phyloP scores from a whole-genome alignment of 2,888 invertebrate genomes.

The Peribatodes rhomboidaria region DNA sequence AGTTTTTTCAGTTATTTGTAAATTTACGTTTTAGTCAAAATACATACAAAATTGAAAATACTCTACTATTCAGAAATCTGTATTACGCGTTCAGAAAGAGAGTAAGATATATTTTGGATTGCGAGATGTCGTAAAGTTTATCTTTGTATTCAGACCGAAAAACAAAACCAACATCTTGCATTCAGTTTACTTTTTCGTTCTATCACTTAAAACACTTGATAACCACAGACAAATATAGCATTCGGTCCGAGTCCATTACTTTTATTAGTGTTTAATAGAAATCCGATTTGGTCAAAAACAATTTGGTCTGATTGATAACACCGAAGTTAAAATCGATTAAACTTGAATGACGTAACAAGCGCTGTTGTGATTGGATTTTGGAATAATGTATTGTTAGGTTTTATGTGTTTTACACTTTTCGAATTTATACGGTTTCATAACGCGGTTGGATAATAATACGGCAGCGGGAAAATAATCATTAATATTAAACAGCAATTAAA shows the following conservation, averaged over 20 bases:
- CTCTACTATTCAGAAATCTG: too few relatives aligned
- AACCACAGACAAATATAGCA: constrained; percentile 2
- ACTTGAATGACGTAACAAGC: constrained; percentile 24
- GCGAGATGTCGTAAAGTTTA: too few relatives aligned
- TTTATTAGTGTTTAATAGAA: constrained; percentile 34
- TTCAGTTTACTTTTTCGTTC: constrained; percentile 14
- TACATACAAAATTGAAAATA: too few relatives aligned
- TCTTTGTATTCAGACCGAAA: too few relatives aligned
- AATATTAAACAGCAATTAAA: too few relatives aligned
- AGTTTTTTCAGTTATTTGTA: too few relatives aligned
- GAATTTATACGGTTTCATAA: neutral
- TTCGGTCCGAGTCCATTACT: constrained; percentile 11
- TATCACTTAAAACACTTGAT: neutral
- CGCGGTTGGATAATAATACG: too few relatives aligned
- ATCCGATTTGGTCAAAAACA: constrained; percentile 32
- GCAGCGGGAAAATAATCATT: too few relatives aligned
- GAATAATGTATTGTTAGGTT: neutral
- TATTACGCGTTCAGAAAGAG: too few relatives aligned
- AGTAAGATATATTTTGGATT: too few relatives aligned
- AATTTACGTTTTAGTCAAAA: too few relatives aligned
- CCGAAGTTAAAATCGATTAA: constrained; percentile 29
- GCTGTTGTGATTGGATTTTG: constrained; percentile 25
- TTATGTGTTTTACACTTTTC: neutral
- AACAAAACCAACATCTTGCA: too few relatives aligned
- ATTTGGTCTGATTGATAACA: constrained; percentile 33